phyloP scores from a whole-genome alignment of 1,140 invertebrate species.

The Trissolcus basalis region DNA sequence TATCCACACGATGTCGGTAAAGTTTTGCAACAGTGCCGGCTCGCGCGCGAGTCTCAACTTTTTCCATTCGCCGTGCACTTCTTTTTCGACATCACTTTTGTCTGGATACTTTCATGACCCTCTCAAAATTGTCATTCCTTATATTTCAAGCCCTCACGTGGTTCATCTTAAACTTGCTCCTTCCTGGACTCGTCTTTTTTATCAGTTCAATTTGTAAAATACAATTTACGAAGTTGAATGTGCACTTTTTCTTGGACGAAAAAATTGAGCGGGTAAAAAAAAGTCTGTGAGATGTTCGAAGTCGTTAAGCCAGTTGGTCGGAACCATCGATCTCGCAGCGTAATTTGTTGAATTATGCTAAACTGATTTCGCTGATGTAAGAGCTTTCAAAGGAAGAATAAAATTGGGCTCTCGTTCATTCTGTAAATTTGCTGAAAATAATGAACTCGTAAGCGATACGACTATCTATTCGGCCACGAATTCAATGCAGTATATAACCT shows the following conservation, averaged over 20 bases:
- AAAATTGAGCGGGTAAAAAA: no score
- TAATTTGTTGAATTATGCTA: background rate
- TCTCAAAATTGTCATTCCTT: conserved; percentile 18
- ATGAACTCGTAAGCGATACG: conserved; percentile 26
- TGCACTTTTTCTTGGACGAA: no score
- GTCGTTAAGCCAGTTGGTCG: no score
- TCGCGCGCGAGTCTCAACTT: conserved; percentile 5
- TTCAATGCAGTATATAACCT: conserved; percentile 38
- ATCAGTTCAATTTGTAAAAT: no score
- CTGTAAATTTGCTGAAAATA: conserved; percentile 26
- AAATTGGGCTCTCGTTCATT: conserved; percentile 1
- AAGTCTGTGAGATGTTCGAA: no score
- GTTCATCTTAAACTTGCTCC: no score
- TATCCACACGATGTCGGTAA: conserved; percentile 2
- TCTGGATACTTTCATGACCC: conserved; percentile 19
- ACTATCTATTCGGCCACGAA: conserved; percentile 27
- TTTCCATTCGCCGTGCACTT: conserved; percentile 7
- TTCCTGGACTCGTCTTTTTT: no score
- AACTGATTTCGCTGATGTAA: background rate
- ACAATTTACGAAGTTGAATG: no score
- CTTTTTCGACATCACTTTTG: conserved; percentile 19
- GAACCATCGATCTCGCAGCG: no score
- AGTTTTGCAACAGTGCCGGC: conserved; percentile 1
- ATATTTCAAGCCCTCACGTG: no score
- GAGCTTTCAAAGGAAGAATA: background rate